Base-by-base conservation (phyloP, 1,140 invertebrate genomes). In the Hirudo medicinalis region DNA sequence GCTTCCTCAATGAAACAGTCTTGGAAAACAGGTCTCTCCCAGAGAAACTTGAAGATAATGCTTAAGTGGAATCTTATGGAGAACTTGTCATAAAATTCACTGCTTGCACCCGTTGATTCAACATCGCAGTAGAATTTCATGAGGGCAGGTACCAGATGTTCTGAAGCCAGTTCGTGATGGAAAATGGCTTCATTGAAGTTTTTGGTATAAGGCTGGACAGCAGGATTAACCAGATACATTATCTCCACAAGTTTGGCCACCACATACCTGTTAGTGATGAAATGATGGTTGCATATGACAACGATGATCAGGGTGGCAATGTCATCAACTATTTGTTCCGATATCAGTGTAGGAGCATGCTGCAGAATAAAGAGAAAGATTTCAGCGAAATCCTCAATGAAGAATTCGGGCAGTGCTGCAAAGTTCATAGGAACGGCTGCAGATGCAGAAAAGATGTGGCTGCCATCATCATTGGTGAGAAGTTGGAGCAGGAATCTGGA, bases 101-200 rank as follows among this genome's bases (percentile, higher is more conserved):
- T 94, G 80, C 90, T 93, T 69, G 95, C 91, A 27, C 95, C 95
- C 17, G 94, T 97, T 3, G 92, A 92, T 83, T 99, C 96, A 54
- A 99, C 92, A 79, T 97, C 94, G 74, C 93, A 93, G 81, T 98
- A 99, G 82, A 98, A 98, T 82, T 93, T 94, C 91, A 97, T 96
- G 0, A 99, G 84, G 22, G 90, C 88, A 69, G 91, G 89, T 0
- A 92, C 90, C 54, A 98, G 82, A 72, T 87, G 83, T 17, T 87
- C 87, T 75, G 90, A 87, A 2, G 92, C 91, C 75, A 97, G 86
- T 54, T 89, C 88, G 82, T 97, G 91, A 57, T 88, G 87, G 87
- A 96, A 88, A 40, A 94, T 85, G 76, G 86, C 83, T 40, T 84
- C 81, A 72, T 88, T 85, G 5, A 89, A 78, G 19, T 80, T 80